Conservation (phyloP, 2,888 invertebrate species). For the Gari tellinella region DNA sequence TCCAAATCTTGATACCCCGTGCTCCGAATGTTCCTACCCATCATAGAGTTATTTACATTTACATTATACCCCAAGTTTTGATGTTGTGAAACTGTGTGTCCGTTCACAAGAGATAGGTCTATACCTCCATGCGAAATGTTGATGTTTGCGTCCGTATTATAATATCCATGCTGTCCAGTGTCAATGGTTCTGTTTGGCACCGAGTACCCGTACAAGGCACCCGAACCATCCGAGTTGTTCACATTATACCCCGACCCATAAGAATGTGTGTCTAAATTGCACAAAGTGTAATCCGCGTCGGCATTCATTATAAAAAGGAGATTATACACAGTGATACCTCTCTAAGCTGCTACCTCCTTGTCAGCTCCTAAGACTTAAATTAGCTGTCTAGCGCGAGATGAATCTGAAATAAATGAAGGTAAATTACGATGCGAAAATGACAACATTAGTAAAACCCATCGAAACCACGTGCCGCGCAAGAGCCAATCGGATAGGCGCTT, state of each 20-base stretch:
- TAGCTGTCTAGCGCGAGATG: slow-evolving; percentile 80
- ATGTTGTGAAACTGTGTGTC: slow-evolving; percentile 65
- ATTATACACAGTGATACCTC: slow-evolving; percentile 7
- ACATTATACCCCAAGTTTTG: slow-evolving; percentile 57
- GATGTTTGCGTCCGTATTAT: slow-evolving; percentile 58
- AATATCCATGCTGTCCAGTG: slow-evolving; percentile 75
- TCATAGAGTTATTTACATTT: slow-evolving; percentile 62
- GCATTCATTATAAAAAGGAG: slow-evolving; percentile 76
- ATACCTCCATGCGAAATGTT: slow-evolving; percentile 55
- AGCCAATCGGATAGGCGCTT: slow-evolving; percentile 69
- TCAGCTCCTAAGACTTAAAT: slow-evolving; percentile 76
- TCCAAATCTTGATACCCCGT: slow-evolving; percentile 64
- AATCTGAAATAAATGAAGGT: slow-evolving; percentile 83
- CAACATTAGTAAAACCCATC: slow-evolving; percentile 76
- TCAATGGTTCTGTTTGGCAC: slow-evolving; percentile 74
- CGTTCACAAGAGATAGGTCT: slow-evolving; percentile 68
- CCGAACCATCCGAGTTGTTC: slow-evolving; percentile 63
- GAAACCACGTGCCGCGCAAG: slow-evolving; percentile 73
- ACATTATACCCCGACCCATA: slow-evolving; percentile 75
- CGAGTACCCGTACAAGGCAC: slow-evolving; percentile 72
- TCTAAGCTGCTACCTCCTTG: slow-evolving; percentile 55
- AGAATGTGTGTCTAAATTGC: slow-evolving; percentile 82
- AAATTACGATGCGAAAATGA: slow-evolving; percentile 79
- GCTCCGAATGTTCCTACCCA: slow-evolving; percentile 54
- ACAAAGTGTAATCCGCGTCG: slow-evolving; percentile 81